Percentiles rank a stretch among this genome's conserved stretches.
Conservation (phyloP, 1,140 invertebrate genomes). For the Vollenhovia emeryi region DNA sequence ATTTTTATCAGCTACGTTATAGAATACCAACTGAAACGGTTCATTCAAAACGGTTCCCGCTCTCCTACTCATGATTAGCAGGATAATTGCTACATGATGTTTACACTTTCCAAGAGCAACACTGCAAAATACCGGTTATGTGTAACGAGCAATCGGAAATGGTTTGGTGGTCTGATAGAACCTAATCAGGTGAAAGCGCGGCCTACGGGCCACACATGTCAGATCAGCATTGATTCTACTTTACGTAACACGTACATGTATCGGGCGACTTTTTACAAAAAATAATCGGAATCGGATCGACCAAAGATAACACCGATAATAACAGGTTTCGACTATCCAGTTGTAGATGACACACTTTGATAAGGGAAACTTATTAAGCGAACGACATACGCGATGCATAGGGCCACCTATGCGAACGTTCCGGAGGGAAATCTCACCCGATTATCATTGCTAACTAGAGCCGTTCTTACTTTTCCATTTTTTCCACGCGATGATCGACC, state of each 20-base stretch:
- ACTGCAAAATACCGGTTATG: background rate
- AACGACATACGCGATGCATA: conserved; percentile 62
- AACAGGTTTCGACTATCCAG: conserved; percentile 60
- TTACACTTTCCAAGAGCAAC: conserved; percentile 12
- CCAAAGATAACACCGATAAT: conserved; percentile 70
- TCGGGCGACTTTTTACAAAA: conserved; percentile 63
- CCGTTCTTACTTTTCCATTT: conserved; percentile 38
- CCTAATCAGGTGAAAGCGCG: conserved; percentile 68
- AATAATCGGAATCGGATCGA: conserved; percentile 70
- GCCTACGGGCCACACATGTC: conserved; percentile 53
- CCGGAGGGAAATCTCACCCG: conserved; percentile 65
- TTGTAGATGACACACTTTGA: conserved; percentile 76
- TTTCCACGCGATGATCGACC: background rate
- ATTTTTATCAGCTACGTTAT: background rate
- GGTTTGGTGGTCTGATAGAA: conserved; percentile 61
- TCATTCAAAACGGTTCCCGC: background rate
- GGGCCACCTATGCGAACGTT: conserved; percentile 51
- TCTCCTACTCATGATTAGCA: background rate
- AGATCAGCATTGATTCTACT: conserved; percentile 55
- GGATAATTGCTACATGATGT: conserved; percentile 36
- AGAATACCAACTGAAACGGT: background rate
- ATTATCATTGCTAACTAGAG: conserved; percentile 29
- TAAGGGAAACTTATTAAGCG: conserved; percentile 73
- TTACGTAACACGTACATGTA: conserved; percentile 50
- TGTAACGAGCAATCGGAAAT: conserved; percentile 50